Evolutionary conservation across 2,113 vertebrate genomes (phyloP), one percentile per base, ranked within the genome.

Genomic region (Oceanites oceanicus): DNA sequence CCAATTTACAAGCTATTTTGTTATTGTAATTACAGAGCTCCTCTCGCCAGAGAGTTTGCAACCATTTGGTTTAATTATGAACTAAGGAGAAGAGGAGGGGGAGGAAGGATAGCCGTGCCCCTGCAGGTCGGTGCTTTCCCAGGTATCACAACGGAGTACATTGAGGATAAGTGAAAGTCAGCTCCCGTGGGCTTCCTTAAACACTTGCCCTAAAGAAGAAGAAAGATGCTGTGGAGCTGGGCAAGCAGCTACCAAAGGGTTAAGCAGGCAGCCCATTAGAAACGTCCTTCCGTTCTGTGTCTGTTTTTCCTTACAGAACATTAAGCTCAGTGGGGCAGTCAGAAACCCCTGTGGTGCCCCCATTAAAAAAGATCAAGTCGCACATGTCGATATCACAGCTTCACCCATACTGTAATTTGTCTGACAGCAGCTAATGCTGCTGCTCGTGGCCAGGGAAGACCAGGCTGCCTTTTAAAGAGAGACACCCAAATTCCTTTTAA

Each of bases 331-430:
- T 98, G 98, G 98, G 98, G 97, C 98, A 97, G 98, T 97, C 98
- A 97, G 98, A 97, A 98, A 97, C 97, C 98, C 98, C 98, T 58
- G 96, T 95, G 71, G 98, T 97, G 97, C 87, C 98, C 98, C 98
- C 98, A 98, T 99, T 98, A 99, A 97, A 98, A 98, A 92, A 98
- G 98, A 98, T 98, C 98, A 98, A 98, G 98, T 97, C 97, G 93
- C 98, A 98, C 98, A 98, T 96, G 97, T 98, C 97, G 94, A 97
- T 97, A 97, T 92, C 97, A 97, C 98, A 97, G 98, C 97, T 98
- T 98, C 98, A 98, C 94, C 98, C 97, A 97, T 86, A 96, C 97
- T 97, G 91, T 98, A 98, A 98, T 98, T 98, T 98, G 98, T 98
- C 97, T 98, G 98, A 98, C 98, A 98, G 98, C 94, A 96, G 97